Conservation (phyloP, 2,113 vertebrate genomes). For the Ia io region DNA sequence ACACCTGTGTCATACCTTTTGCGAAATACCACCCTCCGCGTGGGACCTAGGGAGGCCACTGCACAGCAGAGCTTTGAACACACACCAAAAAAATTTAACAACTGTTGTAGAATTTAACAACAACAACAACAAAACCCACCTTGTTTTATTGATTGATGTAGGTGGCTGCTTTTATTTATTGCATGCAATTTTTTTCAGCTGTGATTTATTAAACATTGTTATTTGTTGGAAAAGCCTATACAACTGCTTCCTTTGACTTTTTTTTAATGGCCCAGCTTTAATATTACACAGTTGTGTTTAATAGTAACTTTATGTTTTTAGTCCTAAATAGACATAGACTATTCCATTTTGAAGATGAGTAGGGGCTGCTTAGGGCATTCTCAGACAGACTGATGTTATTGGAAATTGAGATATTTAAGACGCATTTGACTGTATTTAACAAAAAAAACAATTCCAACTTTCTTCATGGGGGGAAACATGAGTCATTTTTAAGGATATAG, state of each 20-base stretch:
- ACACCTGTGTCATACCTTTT: slow-evolving; percentile 64
- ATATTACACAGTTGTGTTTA: slow-evolving; percentile 33
- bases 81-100: background rate
- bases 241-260: slow-evolving; percentile 58
- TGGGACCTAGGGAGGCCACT: background rate
- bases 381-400: background rate
- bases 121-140: background rate
- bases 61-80: slow-evolving; percentile 40
- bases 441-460: background rate
- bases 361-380: background rate
- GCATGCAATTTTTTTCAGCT: background rate
- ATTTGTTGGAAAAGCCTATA: slow-evolving; percentile 54
- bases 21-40: slow-evolving; percentile 60
- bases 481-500: background rate
- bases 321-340: background rate
- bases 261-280: slow-evolving; percentile 41
- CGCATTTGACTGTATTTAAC: background rate
- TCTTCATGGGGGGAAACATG: background rate
- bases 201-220: slow-evolving; percentile 55
- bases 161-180: background rate
- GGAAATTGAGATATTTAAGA: slow-evolving; percentile 19
- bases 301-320: slow-evolving; percentile 35
- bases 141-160: slow-evolving; percentile 21
- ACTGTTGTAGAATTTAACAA: slow-evolving; percentile 39
- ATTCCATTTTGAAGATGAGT: background rate